Evolutionary conservation across 2,888 invertebrate genomes (phyloP).

Genomic region (Meganola albula): DNA sequence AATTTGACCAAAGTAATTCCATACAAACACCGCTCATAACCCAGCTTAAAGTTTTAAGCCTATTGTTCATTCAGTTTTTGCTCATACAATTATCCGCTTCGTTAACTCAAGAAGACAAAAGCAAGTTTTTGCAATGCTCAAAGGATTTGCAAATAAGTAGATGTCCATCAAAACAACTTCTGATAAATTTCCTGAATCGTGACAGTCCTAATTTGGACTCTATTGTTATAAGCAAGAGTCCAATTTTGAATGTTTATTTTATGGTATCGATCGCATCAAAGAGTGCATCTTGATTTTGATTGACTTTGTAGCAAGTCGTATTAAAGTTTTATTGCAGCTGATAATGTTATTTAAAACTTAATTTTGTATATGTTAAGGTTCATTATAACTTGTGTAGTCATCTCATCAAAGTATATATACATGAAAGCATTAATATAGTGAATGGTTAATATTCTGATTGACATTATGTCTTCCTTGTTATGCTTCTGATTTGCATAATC

Average conservation of each 20-base stretch:
- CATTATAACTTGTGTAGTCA: slow-evolving; percentile 11
- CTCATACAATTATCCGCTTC: slow-evolving; percentile 36
- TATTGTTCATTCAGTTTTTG: slow-evolving; percentile 36
- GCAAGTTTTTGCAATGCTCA: slow-evolving; percentile 38
- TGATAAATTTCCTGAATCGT: slow-evolving; percentile 26
- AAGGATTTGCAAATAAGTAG: slow-evolving; percentile 41
- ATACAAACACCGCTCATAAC: slow-evolving; percentile 24
- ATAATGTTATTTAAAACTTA: slow-evolving; percentile 7
- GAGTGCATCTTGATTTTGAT: slow-evolving; percentile 47
- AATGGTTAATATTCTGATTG: slow-evolving; percentile 50
- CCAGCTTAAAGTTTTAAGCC: slow-evolving; percentile 25
- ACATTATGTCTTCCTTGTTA: slow-evolving; percentile 54
- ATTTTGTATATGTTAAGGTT: slow-evolving; percentile 6
- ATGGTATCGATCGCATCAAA: slow-evolving; percentile 42
- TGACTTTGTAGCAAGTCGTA: slow-evolving; percentile 37
- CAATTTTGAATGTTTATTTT: slow-evolving; percentile 16
- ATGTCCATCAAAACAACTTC: slow-evolving; percentile 41
- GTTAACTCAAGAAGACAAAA: slow-evolving; percentile 44
- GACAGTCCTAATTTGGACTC: slow-evolving; percentile 12
- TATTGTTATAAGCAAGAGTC: slow-evolving; percentile 7
- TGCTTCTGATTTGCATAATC: slow-evolving; percentile 60
- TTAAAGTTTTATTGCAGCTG: slow-evolving; percentile 7
- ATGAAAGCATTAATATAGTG: slow-evolving; percentile 37
- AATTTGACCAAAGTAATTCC: slow-evolving; percentile 29
- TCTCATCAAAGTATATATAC: slow-evolving; percentile 27